Conservation (phyloP, 2,797 vertebrate genomes). For the Smutsia temminckii region DNA sequence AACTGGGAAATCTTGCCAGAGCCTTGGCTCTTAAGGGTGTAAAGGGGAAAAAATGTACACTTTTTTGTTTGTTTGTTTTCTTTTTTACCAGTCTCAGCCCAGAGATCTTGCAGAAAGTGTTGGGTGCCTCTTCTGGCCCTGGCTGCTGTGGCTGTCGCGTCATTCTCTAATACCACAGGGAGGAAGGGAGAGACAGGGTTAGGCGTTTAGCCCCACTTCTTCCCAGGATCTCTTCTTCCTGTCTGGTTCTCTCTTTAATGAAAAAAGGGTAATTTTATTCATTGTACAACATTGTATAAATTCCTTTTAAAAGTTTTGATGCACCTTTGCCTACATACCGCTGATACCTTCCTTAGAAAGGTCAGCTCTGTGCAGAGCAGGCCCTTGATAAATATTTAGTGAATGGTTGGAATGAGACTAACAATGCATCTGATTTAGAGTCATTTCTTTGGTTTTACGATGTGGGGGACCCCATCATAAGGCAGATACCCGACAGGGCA, state of each 20-base stretch:
- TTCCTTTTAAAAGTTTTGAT: not conserved
- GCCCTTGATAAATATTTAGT: not conserved
- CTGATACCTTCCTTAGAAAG: not conserved
- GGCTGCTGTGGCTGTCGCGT: not conserved
- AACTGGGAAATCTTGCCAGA: not conserved
- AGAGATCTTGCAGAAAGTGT: not conserved
- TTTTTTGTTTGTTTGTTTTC: not conserved
- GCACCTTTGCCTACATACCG: not conserved
- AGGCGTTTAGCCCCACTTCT: not conserved
- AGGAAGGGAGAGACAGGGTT: not conserved
- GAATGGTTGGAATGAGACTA: not conserved
- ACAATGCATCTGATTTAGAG: not conserved
- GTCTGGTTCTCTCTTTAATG: not conserved
- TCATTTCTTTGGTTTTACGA: not conserved
- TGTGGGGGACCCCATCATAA: not conserved
- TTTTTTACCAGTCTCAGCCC: not conserved
- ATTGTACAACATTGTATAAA: not conserved
- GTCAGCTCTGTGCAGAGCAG: not conserved
- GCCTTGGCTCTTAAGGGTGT: not conserved
- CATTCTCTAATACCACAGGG: not conserved
- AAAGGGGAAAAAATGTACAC: not conserved
- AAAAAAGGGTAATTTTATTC: not conserved
- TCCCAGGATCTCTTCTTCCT: not conserved
- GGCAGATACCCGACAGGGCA: not conserved
- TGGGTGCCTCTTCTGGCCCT: not conserved